phyloP scores from a whole-genome alignment of 1,140 invertebrate species.

The Leptinotarsa undecemlineata region DNA sequence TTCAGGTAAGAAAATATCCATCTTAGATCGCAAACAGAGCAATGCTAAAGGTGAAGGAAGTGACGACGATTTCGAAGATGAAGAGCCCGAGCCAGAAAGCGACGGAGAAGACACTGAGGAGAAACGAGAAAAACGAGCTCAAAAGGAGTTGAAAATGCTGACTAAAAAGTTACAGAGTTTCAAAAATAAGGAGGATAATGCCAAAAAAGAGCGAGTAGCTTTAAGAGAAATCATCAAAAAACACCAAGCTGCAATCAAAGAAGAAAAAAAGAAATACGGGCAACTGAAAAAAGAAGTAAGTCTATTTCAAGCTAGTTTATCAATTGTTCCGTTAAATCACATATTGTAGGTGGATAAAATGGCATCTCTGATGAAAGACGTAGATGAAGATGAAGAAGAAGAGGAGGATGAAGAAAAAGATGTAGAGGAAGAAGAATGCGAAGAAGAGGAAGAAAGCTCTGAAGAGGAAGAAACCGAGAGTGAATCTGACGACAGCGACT shows the following conservation, averaged over 20 bases:
- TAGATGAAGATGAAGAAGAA: slow-evolving; percentile 74
- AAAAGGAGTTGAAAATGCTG: slow-evolving; percentile 70
- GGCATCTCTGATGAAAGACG: slow-evolving; percentile 80
- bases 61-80: slow-evolving; percentile 37
- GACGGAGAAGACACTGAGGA: slow-evolving; percentile 75
- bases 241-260: slow-evolving; percentile 73
- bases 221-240: slow-evolving; percentile 81
- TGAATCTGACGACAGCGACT: slow-evolving; percentile 63
- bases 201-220: slow-evolving; percentile 75
- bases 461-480: slow-evolving; percentile 66
- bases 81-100: slow-evolving; percentile 62
- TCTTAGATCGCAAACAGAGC: slow-evolving; percentile 39
- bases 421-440: slow-evolving; percentile 63
- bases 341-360: slow-evolving; percentile 79
- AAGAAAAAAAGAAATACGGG: slow-evolving; percentile 76
- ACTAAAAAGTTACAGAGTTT: slow-evolving; percentile 76
- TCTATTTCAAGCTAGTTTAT: neutral
- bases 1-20: slow-evolving; percentile 44
- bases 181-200: slow-evolving; percentile 76
- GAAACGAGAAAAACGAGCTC: slow-evolving; percentile 61
- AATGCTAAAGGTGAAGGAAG: slow-evolving; percentile 29
- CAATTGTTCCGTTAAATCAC: neutral
- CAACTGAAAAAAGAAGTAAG: slow-evolving; percentile 82
- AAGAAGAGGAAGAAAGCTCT: slow-evolving; percentile 64
- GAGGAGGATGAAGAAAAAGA: slow-evolving; percentile 66